Base-by-base conservation (phyloP, 2,888 invertebrate genomes). In the Entomobrya proxima region DNA sequence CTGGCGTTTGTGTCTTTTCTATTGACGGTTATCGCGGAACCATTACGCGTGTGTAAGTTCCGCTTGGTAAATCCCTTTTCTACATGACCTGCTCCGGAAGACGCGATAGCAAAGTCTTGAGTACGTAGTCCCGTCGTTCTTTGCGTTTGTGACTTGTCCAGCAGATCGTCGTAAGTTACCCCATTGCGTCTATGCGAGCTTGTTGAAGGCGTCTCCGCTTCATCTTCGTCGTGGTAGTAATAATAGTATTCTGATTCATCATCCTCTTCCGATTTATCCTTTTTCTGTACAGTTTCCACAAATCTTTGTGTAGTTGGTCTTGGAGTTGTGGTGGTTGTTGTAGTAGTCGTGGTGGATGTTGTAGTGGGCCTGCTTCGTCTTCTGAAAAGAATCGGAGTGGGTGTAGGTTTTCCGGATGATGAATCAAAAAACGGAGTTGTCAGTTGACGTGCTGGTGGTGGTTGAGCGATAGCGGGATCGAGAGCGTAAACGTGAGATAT, bases 201-300 rank as follows among this genome's bases (percentile, higher is more conserved):
- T n/a, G 47, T 2, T 50, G 74, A 47, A 11, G 83, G 11, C 3
- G 96, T 95, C 0, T 96, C 96, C 0, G 96, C 96, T 76, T 95
- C 95, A 15, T 93, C 92, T 81, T 93, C 93, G 44, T 93, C 93
- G 18, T 91, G 90, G 37, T 90, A 91, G 21, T 90, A 89, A 44
- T 90, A 89, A 75, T 91, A 89, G 61, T 90, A 88, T 24, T 89
- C 88, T 1, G 80, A 32, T 11, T 87, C 81, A 15, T 82, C 86
- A 9, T 88, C 88, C 13, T 87, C 88, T n/a, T n/a, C n/a, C 6
- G 82, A 79, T 18, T 69, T 58, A 5, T 50, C 67, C 1, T 75
- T 55, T 37, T 64, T 64, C 1, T 58, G 13, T 2, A 21, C 13
- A 13, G 21, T 76, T 24, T 40, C 40, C n/a, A 11, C 13, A n/a